These are phyloP conservation scores for Centropus unirufus DNA, from an alignment of 2,113 vertebrate species.

Conservation along the genomic window DNA sequence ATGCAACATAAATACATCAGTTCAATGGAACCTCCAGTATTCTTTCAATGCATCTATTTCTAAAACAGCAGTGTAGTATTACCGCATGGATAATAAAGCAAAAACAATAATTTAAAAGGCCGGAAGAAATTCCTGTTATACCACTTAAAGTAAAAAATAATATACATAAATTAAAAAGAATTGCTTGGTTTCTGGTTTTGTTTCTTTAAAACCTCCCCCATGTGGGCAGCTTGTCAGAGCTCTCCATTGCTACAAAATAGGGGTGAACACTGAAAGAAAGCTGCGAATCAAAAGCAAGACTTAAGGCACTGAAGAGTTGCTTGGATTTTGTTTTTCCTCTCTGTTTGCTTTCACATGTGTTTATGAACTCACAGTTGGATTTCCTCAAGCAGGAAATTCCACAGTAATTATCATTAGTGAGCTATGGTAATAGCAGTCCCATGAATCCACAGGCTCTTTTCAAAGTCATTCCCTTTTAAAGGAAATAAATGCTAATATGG, in stretches of 20 bases:
- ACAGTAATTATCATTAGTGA: not conserved
- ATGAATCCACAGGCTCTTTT: constrained; percentile 6
- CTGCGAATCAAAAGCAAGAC: not conserved
- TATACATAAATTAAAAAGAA: not conserved
- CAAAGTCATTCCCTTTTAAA: not conserved
- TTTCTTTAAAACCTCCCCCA: not conserved
- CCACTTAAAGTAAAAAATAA: not conserved
- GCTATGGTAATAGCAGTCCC: not conserved
- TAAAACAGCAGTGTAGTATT: not conserved
- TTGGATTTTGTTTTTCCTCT: constrained; percentile 10
- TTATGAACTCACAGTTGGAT: constrained; percentile 41
- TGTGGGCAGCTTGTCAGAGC: not conserved
- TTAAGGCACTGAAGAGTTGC: not conserved
- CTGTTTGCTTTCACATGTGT: not conserved
- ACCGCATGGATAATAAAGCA: not conserved
- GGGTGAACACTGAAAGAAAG: not conserved
- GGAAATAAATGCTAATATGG: not conserved
- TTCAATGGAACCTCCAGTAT: not conserved
- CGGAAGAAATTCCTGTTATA: not conserved
- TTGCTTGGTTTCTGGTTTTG: not conserved
- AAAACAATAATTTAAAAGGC: not conserved
- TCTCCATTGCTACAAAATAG: not conserved
- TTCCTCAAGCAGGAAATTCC: constrained; percentile 51
- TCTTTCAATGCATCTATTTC: not conserved
- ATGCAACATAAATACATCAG: not conserved